Evolutionary conservation across 2,888 invertebrate species (phyloP).

Genomic region (Plebejus anna): DNA sequence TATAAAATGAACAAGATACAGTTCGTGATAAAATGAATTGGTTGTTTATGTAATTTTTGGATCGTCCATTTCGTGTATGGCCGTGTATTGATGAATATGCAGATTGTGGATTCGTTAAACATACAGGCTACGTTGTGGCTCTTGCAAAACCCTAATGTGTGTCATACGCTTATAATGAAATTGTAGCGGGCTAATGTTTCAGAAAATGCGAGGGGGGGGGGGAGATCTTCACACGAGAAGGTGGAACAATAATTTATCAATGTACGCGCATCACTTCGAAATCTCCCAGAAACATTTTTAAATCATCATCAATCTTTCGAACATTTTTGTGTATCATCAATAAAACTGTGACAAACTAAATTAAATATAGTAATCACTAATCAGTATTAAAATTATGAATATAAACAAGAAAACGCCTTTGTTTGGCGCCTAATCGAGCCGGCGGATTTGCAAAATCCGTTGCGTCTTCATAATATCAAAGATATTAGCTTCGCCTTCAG

Average conservation of each 20-base stretch:
- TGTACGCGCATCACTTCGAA: neutral
- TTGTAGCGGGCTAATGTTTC: neutral
- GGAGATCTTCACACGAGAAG: neutral
- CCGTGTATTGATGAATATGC: constrained; percentile 4
- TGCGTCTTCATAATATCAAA: constrained; percentile 32
- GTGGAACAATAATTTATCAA: constrained; percentile 4
- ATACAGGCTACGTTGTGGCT: constrained; percentile 7
- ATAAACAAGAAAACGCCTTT: constrained; percentile 14
- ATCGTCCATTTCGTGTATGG: neutral
- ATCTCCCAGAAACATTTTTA: neutral
- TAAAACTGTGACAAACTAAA: neutral
- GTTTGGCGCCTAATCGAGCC: constrained; percentile 5
- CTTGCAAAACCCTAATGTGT: neutral
- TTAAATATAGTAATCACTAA: neutral
- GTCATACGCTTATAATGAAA: neutral
- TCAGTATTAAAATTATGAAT: neutral
- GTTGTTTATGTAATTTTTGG: neutral
- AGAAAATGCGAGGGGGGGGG: neutral
- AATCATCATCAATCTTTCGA: neutral
- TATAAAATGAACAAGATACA: neutral
- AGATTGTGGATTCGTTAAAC: constrained; percentile 1
- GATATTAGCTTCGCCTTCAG: constrained; percentile 35
- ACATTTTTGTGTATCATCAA: neutral
- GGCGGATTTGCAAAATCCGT: constrained; percentile 37
- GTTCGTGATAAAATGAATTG: constrained; percentile 2